Evolutionary conservation across 2,113 vertebrate genomes (phyloP).

Genomic region (Phoenicopterus ruber): DNA sequence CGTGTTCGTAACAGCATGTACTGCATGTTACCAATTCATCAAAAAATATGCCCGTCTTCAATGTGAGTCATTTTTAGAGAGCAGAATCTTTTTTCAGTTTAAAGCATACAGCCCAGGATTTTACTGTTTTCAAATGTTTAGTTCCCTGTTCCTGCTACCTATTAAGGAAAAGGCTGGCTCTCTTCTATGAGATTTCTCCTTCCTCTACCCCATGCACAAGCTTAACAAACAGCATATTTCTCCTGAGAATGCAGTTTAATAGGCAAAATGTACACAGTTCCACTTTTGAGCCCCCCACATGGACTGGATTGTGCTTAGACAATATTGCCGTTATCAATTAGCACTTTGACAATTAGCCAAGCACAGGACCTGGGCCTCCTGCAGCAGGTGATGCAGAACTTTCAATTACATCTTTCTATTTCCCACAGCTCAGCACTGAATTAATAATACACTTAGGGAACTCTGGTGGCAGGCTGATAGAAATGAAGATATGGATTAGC

Average conservation of each 20-base stretch:
- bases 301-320: background rate
- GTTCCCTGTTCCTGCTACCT: background rate
- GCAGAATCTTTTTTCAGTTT: background rate
- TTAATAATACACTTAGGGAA: background rate
- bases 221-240: background rate
- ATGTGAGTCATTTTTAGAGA: background rate
- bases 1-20: background rate
- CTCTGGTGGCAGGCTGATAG: background rate
- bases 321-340: background rate
- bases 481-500: background rate
- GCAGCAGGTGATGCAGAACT: background rate
- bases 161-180: background rate
- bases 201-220: background rate
- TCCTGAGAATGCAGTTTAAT: background rate
- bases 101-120: background rate
- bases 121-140: background rate
- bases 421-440: background rate
- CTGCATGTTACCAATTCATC: background rate
- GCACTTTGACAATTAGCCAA: background rate
- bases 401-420: slow-evolving; percentile 8
- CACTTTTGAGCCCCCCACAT: background rate
- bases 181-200: background rate
- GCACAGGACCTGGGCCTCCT: background rate
- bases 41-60: background rate
- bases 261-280: background rate